These are phyloP conservation scores for Nasonia oneida DNA, from an alignment of 2,888 invertebrate species.

Conservation along the genomic window DNA sequence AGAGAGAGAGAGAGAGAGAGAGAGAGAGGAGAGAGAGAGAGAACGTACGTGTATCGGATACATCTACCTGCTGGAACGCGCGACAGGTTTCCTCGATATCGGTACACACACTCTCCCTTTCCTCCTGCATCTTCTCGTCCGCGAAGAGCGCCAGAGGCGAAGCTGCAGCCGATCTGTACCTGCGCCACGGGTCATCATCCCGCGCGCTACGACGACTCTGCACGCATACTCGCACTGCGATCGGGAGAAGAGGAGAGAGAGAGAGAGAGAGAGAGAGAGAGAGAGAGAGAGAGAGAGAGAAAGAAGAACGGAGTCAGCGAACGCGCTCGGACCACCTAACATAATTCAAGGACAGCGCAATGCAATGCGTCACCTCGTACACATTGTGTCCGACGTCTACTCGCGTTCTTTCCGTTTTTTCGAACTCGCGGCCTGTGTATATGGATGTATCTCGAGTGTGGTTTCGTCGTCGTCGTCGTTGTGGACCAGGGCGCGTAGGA, in stretches of 20 bases:
- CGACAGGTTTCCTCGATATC: constrained; percentile 61
- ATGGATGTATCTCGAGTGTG: constrained; percentile 67
- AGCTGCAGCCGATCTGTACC: constrained; percentile 34
- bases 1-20: neutral
- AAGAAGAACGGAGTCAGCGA: constrained; percentile 66
- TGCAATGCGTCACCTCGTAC: constrained; percentile 73
- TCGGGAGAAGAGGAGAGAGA: constrained; percentile 57
- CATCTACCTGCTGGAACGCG: constrained; percentile 39
- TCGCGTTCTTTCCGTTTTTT: constrained; percentile 69
- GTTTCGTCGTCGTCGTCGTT: constrained; percentile 71
- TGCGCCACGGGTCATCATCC: constrained; percentile 60
- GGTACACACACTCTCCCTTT: constrained; percentile 14
- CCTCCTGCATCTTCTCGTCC: neutral
- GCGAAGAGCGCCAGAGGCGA: neutral
- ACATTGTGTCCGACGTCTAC: constrained; percentile 70
- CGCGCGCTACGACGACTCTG: neutral
- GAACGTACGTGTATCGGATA: constrained; percentile 5
- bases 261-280: no score
- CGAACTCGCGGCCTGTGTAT: constrained; percentile 17
- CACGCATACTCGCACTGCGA: neutral
- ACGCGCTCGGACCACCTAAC: constrained; percentile 69
- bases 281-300: constrained; percentile 63
- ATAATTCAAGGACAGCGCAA: constrained; percentile 71
- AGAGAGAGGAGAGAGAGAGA: constrained; percentile 2
- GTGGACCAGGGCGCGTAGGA: constrained; percentile 75